These are phyloP conservation scores for Pelochelys cantorii DNA, from an alignment of 2,797 vertebrate species.

Conservation along the genomic window DNA sequence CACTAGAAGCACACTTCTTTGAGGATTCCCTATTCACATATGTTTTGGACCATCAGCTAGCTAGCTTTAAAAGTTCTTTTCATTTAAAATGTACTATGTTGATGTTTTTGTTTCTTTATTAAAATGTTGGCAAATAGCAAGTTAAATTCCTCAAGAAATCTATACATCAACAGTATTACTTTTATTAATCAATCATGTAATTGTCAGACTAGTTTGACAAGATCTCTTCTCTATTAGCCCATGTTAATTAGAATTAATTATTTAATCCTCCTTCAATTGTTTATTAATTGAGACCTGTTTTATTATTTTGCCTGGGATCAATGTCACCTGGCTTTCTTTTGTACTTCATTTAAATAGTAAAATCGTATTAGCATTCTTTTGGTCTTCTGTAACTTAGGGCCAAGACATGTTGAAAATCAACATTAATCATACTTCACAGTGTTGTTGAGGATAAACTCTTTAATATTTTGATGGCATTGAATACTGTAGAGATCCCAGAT, in stretches of 20 bases:
- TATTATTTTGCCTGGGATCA: not conserved
- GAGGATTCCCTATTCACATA: not conserved
- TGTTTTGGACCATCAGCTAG: not conserved
- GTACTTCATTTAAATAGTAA: not conserved
- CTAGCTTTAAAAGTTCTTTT: not conserved
- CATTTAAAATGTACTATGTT: not conserved
- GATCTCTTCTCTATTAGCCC: not conserved
- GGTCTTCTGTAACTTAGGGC: not conserved
- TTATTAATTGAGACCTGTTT: not conserved
- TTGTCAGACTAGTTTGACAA: not conserved
- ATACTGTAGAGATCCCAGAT: not conserved
- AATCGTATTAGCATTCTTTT: accelerated
- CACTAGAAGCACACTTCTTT: not conserved
- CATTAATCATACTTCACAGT: not conserved
- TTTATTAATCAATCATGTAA: not conserved
- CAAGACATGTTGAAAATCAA: not conserved
- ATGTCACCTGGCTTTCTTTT: not conserved
- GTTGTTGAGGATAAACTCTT: not conserved
- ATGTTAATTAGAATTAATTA: not conserved
- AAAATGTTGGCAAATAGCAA: not conserved
- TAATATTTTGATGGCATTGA: not conserved
- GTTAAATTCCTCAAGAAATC: not conserved
- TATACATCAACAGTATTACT: not conserved
- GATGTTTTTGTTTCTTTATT: not conserved
- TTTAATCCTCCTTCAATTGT: not conserved